Percentiles rank a stretch among this genome's conserved stretches.
Evolutionary conservation across 2,888 invertebrate genomes (phyloP).

Genomic region (Cylindroiulus punctatus): DNA sequence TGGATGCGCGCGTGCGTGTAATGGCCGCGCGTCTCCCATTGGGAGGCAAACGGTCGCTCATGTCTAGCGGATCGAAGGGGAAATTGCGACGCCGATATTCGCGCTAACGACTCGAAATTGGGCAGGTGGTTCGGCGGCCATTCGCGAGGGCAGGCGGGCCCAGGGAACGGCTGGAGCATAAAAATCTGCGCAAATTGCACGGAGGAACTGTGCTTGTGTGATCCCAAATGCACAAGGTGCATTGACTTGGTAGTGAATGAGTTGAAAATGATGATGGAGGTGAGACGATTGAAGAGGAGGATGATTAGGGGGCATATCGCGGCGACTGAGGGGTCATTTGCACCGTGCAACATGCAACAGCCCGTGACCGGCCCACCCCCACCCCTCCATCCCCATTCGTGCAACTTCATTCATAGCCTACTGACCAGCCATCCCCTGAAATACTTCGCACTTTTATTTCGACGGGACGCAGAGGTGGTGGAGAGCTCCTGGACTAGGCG

Average conservation of each 20-base stretch:
- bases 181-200: constrained; percentile 19
- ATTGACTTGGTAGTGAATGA: constrained; percentile 49
- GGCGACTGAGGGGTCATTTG: constrained; percentile 53
- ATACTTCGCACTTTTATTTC: constrained; percentile 29
- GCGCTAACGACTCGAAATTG: neutral
- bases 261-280: constrained; percentile 48
- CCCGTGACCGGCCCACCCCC: constrained; percentile 51
- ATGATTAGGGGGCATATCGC: constrained; percentile 39
- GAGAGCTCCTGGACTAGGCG: neutral
- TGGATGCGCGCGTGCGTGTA: constrained; percentile 35
- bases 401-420: constrained; percentile 53
- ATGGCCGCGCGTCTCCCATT: constrained; percentile 21
- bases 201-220: constrained; percentile 51
- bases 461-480: constrained; percentile 16
- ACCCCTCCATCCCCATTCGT: constrained; percentile 48
- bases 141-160: neutral
- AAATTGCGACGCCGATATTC: neutral
- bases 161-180: neutral
- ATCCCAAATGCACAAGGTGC: constrained; percentile 41
- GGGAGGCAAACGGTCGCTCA: neutral
- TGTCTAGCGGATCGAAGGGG: constrained; percentile 37
- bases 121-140: neutral
- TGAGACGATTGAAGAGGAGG: constrained; percentile 39
- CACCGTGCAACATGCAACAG: constrained; percentile 49
- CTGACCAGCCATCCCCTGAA: constrained; percentile 49